These are phyloP conservation scores for Cisticola juncidis DNA, from an alignment of 2,113 vertebrate genomes.

Conservation along the genomic window DNA sequence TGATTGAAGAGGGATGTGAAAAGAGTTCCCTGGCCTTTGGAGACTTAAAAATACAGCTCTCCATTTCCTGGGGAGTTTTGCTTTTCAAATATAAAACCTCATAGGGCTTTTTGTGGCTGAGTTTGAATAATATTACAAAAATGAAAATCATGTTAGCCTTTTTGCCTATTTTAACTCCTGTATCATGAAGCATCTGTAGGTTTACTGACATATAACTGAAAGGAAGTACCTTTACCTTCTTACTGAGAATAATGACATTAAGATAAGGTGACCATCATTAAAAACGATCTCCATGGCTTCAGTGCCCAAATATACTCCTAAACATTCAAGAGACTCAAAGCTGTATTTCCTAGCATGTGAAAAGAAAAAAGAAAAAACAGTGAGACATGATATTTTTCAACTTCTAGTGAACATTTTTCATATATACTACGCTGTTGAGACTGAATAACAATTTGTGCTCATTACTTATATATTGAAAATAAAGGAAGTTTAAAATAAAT, in stretches of 20 bases:
- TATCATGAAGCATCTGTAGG: not conserved
- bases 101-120: not conserved
- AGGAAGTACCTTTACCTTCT: not conserved
- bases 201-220: not conserved
- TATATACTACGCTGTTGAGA: not conserved
- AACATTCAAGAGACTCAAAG: not conserved
- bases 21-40: not conserved
- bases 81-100: not conserved
- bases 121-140: not conserved
- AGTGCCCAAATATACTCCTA: not conserved
- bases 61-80: not conserved
- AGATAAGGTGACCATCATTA: not conserved
- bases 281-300: not conserved
- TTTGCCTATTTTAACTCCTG: not conserved
- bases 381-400: not conserved
- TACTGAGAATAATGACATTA: not conserved
- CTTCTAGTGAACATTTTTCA: not conserved
- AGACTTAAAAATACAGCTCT: not conserved
- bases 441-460: not conserved
- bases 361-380: not conserved
- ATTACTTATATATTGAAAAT: not conserved
- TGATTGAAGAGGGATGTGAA: not conserved
- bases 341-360: not conserved
- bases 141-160: not conserved
- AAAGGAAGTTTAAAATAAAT: not conserved